Evolutionary conservation across 2,113 vertebrate species (phyloP).

Genomic region (Actenoides hombroni): DNA sequence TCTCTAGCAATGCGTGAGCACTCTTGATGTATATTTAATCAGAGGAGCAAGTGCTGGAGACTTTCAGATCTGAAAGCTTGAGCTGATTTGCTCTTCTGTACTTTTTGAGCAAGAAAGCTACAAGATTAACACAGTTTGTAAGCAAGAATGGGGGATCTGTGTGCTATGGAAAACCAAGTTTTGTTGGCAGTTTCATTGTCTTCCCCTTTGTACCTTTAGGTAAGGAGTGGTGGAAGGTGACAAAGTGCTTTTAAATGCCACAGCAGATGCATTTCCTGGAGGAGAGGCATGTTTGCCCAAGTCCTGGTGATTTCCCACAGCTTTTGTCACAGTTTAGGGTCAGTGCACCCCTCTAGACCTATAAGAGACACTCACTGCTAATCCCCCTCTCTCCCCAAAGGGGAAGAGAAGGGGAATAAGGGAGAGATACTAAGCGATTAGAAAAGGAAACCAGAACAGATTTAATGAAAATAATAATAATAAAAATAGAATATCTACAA

Average conservation of each 20-base stretch:
- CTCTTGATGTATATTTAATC: not conserved
- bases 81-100: not conserved
- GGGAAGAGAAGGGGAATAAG: too few relatives aligned
- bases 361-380: too few relatives aligned
- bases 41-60: not conserved
- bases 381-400: too few relatives aligned
- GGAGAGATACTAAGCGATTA: too few relatives aligned
- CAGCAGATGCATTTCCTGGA: not conserved
- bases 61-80: not conserved
- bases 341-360: too few relatives aligned
- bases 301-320: not conserved
- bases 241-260: not conserved
- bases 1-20: not conserved
- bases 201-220: not conserved
- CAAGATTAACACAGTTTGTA: not conserved
- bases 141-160: not conserved
- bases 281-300: not conserved
- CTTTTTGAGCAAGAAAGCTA: not conserved
- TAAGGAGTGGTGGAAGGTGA: not conserved
- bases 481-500: too few relatives aligned
- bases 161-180: not conserved
- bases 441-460: too few relatives aligned
- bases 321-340: not conserved
- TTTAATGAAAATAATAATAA: too few relatives aligned
- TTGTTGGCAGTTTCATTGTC: not conserved